A percentile compares a stretch with the other conserved stretches of the same genome.
Evolutionary conservation across 2,113 vertebrate genomes (phyloP).

Genomic region (Zonotrichia leucophrys): DNA sequence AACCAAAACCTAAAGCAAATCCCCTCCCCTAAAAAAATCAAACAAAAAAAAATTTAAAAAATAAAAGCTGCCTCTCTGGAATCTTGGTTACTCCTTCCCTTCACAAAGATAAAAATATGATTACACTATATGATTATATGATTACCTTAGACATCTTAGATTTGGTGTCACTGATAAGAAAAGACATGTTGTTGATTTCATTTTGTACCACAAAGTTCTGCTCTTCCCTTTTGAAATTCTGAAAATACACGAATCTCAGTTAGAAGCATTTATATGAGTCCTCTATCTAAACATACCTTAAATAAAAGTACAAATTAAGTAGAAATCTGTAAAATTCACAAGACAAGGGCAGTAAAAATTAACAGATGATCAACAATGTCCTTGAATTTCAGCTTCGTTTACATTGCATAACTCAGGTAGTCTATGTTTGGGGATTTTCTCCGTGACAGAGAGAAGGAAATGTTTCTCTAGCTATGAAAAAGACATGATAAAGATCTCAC

Average conservation of each 20-base stretch:
- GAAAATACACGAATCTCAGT: conserved; percentile 27
- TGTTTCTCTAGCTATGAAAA: not conserved
- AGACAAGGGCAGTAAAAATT: not conserved
- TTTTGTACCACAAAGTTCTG: conserved; percentile 98
- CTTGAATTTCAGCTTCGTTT: not conserved
- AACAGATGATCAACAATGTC: not conserved
- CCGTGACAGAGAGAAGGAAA: not conserved
- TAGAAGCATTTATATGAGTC: not conserved
- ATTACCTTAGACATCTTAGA: conserved; percentile 96
- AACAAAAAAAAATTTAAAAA: not conserved
- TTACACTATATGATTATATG: not conserved
- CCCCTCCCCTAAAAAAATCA: rapidly evolving
- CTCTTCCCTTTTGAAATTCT: conserved; percentile 98
- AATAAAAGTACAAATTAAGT: not conserved
- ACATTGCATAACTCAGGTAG: not conserved
- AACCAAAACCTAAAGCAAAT: not conserved
- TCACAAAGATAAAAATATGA: not conserved
- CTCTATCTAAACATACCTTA: not conserved
- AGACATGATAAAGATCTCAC: not conserved
- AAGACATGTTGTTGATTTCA: conserved; percentile 99
- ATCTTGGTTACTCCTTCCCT: not conserved
- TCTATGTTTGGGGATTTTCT: not conserved
- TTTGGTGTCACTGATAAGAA: conserved; percentile 94
- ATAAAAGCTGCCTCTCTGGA: not conserved
- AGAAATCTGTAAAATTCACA: not conserved